Conservation (phyloP, 2,797 vertebrate genomes). For the Manis pentadactyla region DNA sequence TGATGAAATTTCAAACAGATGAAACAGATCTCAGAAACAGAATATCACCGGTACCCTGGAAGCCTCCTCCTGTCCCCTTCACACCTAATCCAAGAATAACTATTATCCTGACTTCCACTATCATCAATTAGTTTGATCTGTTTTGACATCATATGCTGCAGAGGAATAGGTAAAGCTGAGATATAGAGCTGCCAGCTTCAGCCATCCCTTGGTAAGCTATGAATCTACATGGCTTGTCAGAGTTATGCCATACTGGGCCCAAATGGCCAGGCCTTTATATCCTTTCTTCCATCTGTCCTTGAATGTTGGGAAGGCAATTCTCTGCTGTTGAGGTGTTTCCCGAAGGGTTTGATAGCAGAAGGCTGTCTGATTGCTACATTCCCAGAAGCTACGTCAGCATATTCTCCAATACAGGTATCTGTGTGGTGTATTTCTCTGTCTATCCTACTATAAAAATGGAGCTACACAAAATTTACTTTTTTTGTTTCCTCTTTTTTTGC, state of each 20-base stretch:
- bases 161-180: background rate
- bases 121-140: background rate
- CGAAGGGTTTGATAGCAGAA: background rate
- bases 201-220: accelerated
- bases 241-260: too few species aligned
- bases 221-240: background rate
- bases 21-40: background rate
- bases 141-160: background rate
- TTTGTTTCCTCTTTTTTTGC: slow-evolving; percentile 27
- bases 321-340: background rate
- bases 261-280: too few species aligned
- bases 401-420: background rate
- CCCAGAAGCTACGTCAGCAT: too few species aligned
- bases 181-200: background rate
- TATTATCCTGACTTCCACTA: background rate
- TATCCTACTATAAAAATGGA: background rate
- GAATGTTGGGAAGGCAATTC: background rate
- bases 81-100: background rate
- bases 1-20: background rate
- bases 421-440: background rate
- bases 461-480: background rate
- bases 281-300: background rate
- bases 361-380: background rate
- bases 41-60: background rate
- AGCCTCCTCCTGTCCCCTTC: background rate